Base-by-base conservation (phyloP, 2,797 vertebrate genomes). In the Oreochromis mossambicus region DNA sequence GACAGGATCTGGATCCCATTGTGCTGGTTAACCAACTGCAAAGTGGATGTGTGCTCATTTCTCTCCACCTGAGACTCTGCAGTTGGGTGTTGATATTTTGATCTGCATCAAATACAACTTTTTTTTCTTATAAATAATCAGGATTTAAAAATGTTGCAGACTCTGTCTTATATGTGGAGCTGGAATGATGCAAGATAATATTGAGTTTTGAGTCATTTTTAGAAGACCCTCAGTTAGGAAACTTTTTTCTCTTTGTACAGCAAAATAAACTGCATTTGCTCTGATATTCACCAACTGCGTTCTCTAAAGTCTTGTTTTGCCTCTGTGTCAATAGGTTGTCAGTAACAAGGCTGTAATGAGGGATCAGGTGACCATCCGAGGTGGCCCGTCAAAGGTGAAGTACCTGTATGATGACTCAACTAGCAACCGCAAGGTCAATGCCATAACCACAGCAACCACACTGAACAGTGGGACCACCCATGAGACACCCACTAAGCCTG, bases 401-500 rank as follows among this genome's bases (percentile, higher is more conserved):
- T 98, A 99, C 81, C 88, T 99, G 51, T 98, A 98, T 85, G 98
- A 99, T 90, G 98, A 99, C 91, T 95, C 96, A 78, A 83, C 94
- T 29, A 97, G 97, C 92, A 98, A 96, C 92, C 96, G 96, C 61
- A 97, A 97, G 91, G 92, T 96, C 8, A 96, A 95, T 8, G 46
- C 95, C 51, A 93, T 97, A 38, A 86, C 92, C 86, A 93, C 95
- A 43, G 88, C 91, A 17, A 83, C 87, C 48, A 84, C 91, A 21
- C 97, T 97, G 68, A 96, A 96, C 17, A 89, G 95, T 34, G 96
- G 96, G 86, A 89, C 95, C 87, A 87, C 80, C 2, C 92, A 89
- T 79, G 94, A 94, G 52, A 89, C 90, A 24, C 92, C 94, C 95
- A 43, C 95, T 94, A 89, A 98, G 96, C 73, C 91, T 86, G 84